These are phyloP conservation scores for Hydrolagus affinis DNA, from an alignment of 2,113 vertebrate genomes.

Conservation along the genomic window DNA sequence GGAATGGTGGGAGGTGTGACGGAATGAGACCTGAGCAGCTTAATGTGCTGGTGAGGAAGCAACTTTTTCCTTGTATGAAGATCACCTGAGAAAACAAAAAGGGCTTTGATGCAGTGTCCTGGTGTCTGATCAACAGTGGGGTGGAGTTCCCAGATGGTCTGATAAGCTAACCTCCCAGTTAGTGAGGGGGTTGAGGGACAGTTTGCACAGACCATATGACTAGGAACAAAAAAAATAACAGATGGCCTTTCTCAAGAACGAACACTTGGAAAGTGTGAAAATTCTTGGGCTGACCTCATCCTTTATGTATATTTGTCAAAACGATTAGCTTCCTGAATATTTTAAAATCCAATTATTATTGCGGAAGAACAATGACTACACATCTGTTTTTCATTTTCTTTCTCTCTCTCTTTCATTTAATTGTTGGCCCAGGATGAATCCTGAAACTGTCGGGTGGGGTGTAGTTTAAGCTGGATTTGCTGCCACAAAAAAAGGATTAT, in stretches of 20 bases:
- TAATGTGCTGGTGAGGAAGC: slow-evolving; percentile 39
- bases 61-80: slow-evolving; percentile 42
- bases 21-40: too few relatives aligned
- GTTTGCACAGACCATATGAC: slow-evolving; percentile 38
- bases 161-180: slow-evolving; percentile 38
- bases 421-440: background rate
- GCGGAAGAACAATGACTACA: background rate
- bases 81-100: slow-evolving; percentile 55
- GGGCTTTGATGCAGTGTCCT: slow-evolving; percentile 41
- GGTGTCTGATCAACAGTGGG: slow-evolving; percentile 34
- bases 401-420: background rate
- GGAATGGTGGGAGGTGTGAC: too few relatives aligned
- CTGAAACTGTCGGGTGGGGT: too few relatives aligned
- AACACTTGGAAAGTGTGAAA: slow-evolving; percentile 24
- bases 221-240: slow-evolving; percentile 39
- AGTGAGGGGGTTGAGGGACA: slow-evolving; percentile 27
- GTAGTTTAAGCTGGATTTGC: too few relatives aligned
- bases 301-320: background rate
- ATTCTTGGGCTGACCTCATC: slow-evolving; percentile 19
- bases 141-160: slow-evolving; percentile 39
- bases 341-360: background rate
- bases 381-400: background rate
- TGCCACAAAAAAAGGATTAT: too few relatives aligned
- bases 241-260: slow-evolving; percentile 40
- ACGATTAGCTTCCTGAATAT: slow-evolving; percentile 18